These are phyloP conservation scores for Trogon surrucura DNA, from an alignment of 2,113 vertebrate species.

Conservation along the genomic window DNA sequence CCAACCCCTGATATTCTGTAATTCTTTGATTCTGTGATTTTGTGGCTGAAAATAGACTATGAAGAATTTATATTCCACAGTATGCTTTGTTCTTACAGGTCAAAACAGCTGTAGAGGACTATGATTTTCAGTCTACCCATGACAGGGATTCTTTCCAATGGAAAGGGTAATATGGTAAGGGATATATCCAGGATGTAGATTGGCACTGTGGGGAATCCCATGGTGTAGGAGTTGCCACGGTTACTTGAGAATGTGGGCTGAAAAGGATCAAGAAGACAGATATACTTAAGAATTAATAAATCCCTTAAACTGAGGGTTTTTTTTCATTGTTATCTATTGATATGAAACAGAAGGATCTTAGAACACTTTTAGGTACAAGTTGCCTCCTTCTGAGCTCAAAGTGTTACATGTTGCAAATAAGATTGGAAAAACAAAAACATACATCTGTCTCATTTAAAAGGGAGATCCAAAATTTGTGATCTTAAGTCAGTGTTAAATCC, in stretches of 20 bases:
- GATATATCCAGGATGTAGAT: background rate
- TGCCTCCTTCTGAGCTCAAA: background rate
- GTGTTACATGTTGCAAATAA: background rate
- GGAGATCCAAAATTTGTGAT: background rate
- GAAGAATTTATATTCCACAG: background rate
- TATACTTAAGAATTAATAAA: background rate
- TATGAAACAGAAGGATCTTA: background rate
- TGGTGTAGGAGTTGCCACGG: accelerated
- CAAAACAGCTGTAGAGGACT: background rate
- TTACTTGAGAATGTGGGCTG: background rate
- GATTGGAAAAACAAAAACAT: background rate
- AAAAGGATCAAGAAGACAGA: background rate
- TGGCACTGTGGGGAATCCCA: background rate
- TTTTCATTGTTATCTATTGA: background rate
- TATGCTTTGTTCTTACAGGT: background rate
- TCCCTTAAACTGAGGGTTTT: background rate
- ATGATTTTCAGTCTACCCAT: background rate
- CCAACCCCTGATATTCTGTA: too few species aligned
- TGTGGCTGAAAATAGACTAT: background rate
- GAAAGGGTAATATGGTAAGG: background rate
- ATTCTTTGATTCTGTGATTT: too few species aligned
- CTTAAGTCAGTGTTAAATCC: background rate
- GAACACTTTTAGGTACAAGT: background rate
- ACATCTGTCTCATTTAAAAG: background rate
- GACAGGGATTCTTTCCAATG: background rate